These are phyloP conservation scores for Onthophagus sagittarius DNA, from an alignment of 2,888 invertebrate species.

Conservation along the genomic window DNA sequence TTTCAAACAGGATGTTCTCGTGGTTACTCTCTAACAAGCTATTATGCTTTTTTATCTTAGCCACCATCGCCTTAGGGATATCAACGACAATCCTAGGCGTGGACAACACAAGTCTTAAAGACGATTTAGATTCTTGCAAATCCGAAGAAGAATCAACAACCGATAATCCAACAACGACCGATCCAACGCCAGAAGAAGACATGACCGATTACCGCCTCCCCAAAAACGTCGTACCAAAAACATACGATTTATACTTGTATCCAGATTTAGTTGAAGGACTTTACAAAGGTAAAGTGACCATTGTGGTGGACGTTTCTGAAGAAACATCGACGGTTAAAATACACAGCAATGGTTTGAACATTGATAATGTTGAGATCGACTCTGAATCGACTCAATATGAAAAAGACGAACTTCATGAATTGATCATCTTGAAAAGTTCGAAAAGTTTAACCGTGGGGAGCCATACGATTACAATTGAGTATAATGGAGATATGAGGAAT, in stretches of 20 bases:
- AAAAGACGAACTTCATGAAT: constrained; percentile 34
- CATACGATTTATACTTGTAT: constrained; percentile 65
- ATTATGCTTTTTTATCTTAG: constrained; percentile 42
- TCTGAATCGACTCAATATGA: constrained; percentile 29
- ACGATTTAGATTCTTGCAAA: constrained; percentile 30
- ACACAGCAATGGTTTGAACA: constrained; percentile 59
- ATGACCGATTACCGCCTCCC: constrained; percentile 55
- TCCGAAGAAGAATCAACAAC: constrained; percentile 25
- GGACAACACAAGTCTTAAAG: constrained; percentile 41
- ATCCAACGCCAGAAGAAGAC: constrained; percentile 18
- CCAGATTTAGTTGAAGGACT: constrained; percentile 59
- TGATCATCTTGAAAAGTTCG: constrained; percentile 32
- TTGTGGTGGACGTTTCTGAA: constrained; percentile 48
- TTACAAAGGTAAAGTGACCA: constrained; percentile 56
- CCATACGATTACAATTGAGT: constrained; percentile 47
- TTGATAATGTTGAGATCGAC: constrained; percentile 47
- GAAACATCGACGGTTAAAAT: constrained; percentile 53
- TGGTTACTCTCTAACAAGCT: constrained; percentile 43
- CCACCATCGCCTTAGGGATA: constrained; percentile 49
- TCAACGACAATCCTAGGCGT: constrained; percentile 55
- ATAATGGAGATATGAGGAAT: constrained; percentile 51
- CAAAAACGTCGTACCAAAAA: constrained; percentile 54
- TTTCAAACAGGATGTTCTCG: constrained; percentile 29
- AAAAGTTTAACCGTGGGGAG: constrained; percentile 12
- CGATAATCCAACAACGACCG: constrained; percentile 20